Conservation (phyloP, 2,888 invertebrate species). For the Octodonta nipae region DNA sequence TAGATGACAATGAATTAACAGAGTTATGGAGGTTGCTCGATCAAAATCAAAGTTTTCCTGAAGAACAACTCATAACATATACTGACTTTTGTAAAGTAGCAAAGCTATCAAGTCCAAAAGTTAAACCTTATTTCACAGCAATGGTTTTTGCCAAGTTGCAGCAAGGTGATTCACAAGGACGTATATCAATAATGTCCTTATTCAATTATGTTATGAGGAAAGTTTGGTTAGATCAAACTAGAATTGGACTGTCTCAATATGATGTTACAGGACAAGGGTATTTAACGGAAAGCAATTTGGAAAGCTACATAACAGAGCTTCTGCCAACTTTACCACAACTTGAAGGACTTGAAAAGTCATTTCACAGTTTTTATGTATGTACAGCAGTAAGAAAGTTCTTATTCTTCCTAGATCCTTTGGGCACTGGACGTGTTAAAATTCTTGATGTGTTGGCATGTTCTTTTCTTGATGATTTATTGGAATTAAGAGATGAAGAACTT, state of each 20-base stretch:
- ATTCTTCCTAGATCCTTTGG: slow-evolving; percentile 83
- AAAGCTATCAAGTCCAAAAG: slow-evolving; percentile 48
- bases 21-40: slow-evolving; percentile 74
- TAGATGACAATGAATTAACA: slow-evolving; percentile 75
- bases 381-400: slow-evolving; percentile 91
- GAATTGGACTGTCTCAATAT: slow-evolving; percentile 84
- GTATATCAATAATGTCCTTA: slow-evolving; percentile 75
- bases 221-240: slow-evolving; percentile 88
- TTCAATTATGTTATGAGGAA: slow-evolving; percentile 93
- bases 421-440: slow-evolving; percentile 77
- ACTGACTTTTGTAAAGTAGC: slow-evolving; percentile 71
- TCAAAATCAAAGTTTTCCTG: slow-evolving; percentile 61
- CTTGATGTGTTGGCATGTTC: slow-evolving; percentile 83
- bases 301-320: slow-evolving; percentile 86
- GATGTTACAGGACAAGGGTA: slow-evolving; percentile 73
- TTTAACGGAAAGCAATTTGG: slow-evolving; percentile 60
- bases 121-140: slow-evolving; percentile 60
- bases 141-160: slow-evolving; percentile 78
- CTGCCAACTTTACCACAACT: slow-evolving; percentile 84
- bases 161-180: slow-evolving; percentile 71
- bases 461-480: slow-evolving; percentile 81
- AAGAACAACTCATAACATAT: slow-evolving; percentile 77
- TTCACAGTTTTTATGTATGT: slow-evolving; percentile 91
- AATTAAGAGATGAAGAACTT: slow-evolving; percentile 39
- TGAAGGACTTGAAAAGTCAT: slow-evolving; percentile 80